Evolutionary conservation across 2,888 invertebrate genomes (phyloP).

Genomic region (Tetropium fuscum): DNA sequence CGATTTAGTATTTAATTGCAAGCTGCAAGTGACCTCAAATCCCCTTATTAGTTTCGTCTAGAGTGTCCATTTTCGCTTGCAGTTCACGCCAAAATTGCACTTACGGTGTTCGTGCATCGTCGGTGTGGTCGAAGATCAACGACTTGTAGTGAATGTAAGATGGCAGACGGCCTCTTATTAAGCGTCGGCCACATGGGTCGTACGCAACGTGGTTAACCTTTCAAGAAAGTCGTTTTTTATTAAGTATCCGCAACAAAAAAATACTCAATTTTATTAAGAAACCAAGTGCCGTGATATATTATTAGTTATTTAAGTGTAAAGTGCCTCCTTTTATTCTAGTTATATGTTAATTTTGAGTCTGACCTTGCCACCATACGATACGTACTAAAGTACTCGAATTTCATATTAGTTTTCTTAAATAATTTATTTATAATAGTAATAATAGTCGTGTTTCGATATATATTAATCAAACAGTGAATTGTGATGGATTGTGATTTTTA

Average conservation of each 20-base stretch:
- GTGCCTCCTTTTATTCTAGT: conserved; percentile 7
- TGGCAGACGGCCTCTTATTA: conserved; percentile 62
- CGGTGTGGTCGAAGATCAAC: conserved; percentile 42
- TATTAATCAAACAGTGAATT: conserved; percentile 33
- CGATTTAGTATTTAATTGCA: no score
- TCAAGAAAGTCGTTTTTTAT: conserved; percentile 36
- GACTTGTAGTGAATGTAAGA: conserved; percentile 57
- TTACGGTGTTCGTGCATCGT: conserved; percentile 27
- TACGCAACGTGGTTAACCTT: conserved; percentile 62
- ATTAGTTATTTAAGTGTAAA: conserved; percentile 22
- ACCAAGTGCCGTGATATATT: conserved; percentile 28
- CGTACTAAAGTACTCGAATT: conserved; percentile 32
- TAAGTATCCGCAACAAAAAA: conserved; percentile 27
- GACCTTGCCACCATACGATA: conserved; percentile 55
- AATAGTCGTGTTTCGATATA: conserved; percentile 4
- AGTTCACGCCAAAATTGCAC: conserved; percentile 38
- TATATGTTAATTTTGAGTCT: conserved; percentile 35
- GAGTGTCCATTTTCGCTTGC: conserved; percentile 17
- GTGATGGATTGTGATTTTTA: conserved; percentile 39
- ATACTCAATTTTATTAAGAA: conserved; percentile 32
- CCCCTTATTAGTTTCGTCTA: conserved; percentile 6
- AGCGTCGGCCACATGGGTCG: conserved; percentile 68
- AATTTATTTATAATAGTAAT: conserved; percentile 24
- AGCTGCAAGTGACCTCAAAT: conserved; percentile 4
- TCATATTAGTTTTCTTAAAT: conserved; percentile 21